Percentiles rank a stretch among this genome's conserved stretches.
These are phyloP conservation scores for Drosophila trapezifrons DNA, from an alignment of 1,140 invertebrate genomes.

Conservation along the genomic window DNA sequence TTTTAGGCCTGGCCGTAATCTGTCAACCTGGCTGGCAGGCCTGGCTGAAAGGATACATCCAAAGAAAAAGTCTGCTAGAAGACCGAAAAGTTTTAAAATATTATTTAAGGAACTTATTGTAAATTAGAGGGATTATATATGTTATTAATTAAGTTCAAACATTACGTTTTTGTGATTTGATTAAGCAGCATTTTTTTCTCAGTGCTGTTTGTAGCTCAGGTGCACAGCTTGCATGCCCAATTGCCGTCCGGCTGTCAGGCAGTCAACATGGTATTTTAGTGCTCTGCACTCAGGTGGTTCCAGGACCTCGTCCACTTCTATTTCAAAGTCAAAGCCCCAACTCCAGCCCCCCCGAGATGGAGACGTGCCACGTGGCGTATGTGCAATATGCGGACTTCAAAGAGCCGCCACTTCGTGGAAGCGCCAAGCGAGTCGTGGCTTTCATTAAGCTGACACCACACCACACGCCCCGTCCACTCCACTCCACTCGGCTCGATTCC, in stretches of 20 bases:
- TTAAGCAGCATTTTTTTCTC: too few relatives aligned
- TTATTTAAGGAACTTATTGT: not conserved
- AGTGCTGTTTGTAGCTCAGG: not conserved
- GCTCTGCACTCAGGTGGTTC: conserved; percentile 3
- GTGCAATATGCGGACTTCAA: conserved; percentile 68
- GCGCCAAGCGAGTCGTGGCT: conserved; percentile 55
- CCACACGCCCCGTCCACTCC: conserved; percentile 14
- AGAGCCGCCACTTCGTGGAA: conserved; percentile 55
- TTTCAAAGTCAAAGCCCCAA: conserved; percentile 25
- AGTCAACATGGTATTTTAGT: conserved; percentile 9
- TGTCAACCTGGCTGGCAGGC: conserved; percentile 18
- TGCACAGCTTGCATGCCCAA: conserved; percentile 17
- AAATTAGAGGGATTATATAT: too few relatives aligned
- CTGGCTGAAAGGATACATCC: not conserved
- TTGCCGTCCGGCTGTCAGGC: conserved; percentile 13
- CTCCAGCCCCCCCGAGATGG: not conserved
- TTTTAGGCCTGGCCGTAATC: conserved; percentile 1
- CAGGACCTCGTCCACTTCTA: conserved; percentile 11
- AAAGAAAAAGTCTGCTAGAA: not conserved
- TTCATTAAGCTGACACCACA: conserved; percentile 70
- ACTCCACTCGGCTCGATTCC: conserved; percentile 15
- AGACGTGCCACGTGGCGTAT: conserved; percentile 63
- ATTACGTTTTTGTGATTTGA: too few relatives aligned
- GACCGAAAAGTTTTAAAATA: too few relatives aligned
- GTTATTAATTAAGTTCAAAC: too few relatives aligned